Percentiles rank a stretch among this genome's conserved stretches.
Conservation (phyloP, 2,888 invertebrate genomes). For the Flabesymbios commensalis region DNA sequence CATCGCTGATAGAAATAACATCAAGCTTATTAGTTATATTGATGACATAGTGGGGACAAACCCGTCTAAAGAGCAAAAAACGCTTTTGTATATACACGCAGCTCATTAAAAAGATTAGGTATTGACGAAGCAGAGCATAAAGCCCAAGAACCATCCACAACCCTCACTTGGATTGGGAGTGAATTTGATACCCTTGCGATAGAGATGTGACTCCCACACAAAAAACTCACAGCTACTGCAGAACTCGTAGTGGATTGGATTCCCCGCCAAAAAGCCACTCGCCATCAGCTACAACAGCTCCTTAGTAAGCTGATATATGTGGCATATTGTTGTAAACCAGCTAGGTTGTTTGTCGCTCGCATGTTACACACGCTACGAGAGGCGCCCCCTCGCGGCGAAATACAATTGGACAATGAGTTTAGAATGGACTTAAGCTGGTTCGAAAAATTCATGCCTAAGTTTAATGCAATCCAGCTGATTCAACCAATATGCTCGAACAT, state of each 20-base stretch:
- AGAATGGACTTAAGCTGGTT: not conserved
- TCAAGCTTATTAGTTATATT: too few relatives aligned
- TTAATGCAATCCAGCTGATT: not conserved
- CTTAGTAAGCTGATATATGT: not conserved
- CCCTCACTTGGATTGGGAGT: not conserved
- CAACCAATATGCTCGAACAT: not conserved
- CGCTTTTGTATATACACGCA: too few relatives aligned
- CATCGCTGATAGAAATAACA: too few relatives aligned
- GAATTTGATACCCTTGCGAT: not conserved
- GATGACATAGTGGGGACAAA: too few relatives aligned
- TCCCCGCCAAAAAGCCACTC: not conserved
- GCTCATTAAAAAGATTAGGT: too few relatives aligned
- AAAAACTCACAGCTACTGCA: not conserved
- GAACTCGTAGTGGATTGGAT: not conserved
- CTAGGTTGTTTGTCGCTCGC: not conserved
- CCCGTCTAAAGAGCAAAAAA: too few relatives aligned
- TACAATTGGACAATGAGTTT: too few relatives aligned
- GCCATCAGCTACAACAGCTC: not conserved
- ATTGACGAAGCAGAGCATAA: too few relatives aligned
- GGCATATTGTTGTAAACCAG: too few relatives aligned
- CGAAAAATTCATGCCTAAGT: not conserved
- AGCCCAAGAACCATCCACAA: not conserved
- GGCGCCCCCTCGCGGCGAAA: not conserved
- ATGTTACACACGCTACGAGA: not conserved
- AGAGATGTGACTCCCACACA: not conserved